These are phyloP conservation scores for Percopsis transmontana DNA, from an alignment of 2,113 vertebrate species.

Conservation along the genomic window DNA sequence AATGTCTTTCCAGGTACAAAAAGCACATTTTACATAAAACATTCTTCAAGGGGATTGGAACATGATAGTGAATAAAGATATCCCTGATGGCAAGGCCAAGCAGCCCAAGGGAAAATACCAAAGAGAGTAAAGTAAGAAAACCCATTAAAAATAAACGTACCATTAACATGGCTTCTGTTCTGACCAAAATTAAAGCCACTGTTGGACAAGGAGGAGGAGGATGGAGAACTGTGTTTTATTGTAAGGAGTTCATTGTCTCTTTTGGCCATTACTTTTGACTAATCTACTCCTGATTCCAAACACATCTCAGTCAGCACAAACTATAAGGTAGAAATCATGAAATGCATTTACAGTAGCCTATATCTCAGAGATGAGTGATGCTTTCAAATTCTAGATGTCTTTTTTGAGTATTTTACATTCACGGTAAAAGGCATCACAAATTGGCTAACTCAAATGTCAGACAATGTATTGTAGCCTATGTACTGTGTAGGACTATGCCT, in stretches of 20 bases:
- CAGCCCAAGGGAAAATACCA: slow-evolving; percentile 62
- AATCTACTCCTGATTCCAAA: slow-evolving; percentile 52
- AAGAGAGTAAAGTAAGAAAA: slow-evolving; percentile 63
- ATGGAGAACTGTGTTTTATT: not conserved
- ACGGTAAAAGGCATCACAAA: not conserved
- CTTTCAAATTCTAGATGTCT: slow-evolving; percentile 21
- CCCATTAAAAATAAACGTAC: slow-evolving; percentile 63
- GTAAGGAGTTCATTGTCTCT: not conserved
- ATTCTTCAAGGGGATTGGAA: slow-evolving; percentile 65
- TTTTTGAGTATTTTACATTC: slow-evolving; percentile 8
- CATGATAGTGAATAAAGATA: slow-evolving; percentile 60
- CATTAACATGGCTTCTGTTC: slow-evolving; percentile 59
- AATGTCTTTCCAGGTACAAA: slow-evolving; percentile 68
- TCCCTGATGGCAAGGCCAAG: slow-evolving; percentile 73
- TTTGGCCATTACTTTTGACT: slow-evolving; percentile 51
- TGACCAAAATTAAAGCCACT: slow-evolving; percentile 2
- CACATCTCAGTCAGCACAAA: slow-evolving; percentile 45
- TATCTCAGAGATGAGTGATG: slow-evolving; percentile 31
- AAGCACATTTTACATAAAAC: slow-evolving; percentile 77
- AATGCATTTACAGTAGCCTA: slow-evolving; percentile 54
- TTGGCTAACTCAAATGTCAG: not conserved
- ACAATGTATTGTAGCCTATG: no score
- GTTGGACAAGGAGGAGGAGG: not conserved
- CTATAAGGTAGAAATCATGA: slow-evolving; percentile 27
- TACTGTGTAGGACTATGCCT: no score